Base-by-base conservation (phyloP, 2,797 vertebrate species). In the Acanthurus tractus region DNA sequence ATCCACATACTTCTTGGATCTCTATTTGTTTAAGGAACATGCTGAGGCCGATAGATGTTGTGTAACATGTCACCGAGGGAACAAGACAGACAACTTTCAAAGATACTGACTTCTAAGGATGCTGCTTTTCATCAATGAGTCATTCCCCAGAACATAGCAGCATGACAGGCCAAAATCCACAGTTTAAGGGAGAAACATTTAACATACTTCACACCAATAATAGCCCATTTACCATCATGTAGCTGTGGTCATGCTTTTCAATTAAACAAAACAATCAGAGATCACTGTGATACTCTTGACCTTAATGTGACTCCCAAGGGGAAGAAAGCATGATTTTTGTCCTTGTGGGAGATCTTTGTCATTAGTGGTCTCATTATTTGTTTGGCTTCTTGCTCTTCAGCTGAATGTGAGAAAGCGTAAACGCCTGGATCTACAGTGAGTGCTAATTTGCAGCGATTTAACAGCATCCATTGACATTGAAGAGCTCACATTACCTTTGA, bases 61-160 rank as follows among this genome's bases (percentile, higher is more conserved):
- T 45, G 45, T 61, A 69, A 79, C 8, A 12, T 42, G 65, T 54
- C 55, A 63, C 48, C 6, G 10, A 45, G 52, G 57, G 46, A 67
- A 29, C 18, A 20, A 36, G 34, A 63, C 49, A 52, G 38, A 58
- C 20, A 54, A 36, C 20, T 70, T 63, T 69, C 54, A 81, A 46
- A 83, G 56, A 20, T 23, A 7, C 18, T 29, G 50, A 42, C 56
- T 75, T 63, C 55, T 48, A 48, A 78, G 14, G 46, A 62, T 46
- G 46, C 46, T 45, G 14, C 53, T 63, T 65, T 72, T 76, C 55
- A 70, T 78, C 73, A 64, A 0, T 55, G 66, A 67, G 8, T 80
- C 76, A 70, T 74, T 75, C 63, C 52, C 36, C 20, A 54, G 12
- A 74, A 34, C 68, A 49, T 76, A 49, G 59, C 45, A 22, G 36